Base-by-base conservation (phyloP, 2,797 vertebrate genomes). In the Momotus momota region DNA sequence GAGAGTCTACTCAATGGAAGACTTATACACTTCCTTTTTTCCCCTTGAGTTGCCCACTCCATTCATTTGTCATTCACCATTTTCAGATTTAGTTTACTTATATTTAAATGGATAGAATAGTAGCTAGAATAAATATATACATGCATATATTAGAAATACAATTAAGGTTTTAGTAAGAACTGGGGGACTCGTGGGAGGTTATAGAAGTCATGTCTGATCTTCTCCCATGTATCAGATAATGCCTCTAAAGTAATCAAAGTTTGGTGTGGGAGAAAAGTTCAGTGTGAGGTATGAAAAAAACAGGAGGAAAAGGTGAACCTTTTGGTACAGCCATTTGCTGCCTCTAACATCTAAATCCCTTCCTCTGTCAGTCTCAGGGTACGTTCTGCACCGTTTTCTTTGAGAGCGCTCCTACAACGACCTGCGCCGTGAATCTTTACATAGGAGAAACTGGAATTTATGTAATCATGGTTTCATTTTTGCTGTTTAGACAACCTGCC, bases 401-500 rank as follows among this genome's bases (percentile, higher is more conserved):
- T 78, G 62, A 72, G 31, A 66, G 6, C 16, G 8, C 25, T 49
- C 64, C 57, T 77, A 66, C 74, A 41, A 78, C 86, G 69, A 52
- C 23, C 62, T 4, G 0, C 4, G 8, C 73, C 83, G 67, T 19
- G 31, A 65, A 67, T 4, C 21, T 71, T 69, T 41, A 40, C 18
- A 0, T 15, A 49, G 49, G 17, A 88, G 60, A 92, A 87, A 64
- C 49, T 4, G 41, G 67, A 86, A 72, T 82, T 83, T 80, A 70
- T 87, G 71, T 96, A 94, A 96, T 94, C 73, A 8, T 73, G 81
- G 52, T 92, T 88, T 87, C 43, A 14, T 96, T 95, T 97, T 94
- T 91, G 81, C 95, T 93, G 84, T 95, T 95, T 96, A 96, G 94
- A 97, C 90, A 97, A 95, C 93, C 95, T 97, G 92, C 98, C 98